Evolutionary conservation across 64 coral and sea anemone genomes (phyloP).

Genomic region (Stichodactyla mertensii): DNA sequence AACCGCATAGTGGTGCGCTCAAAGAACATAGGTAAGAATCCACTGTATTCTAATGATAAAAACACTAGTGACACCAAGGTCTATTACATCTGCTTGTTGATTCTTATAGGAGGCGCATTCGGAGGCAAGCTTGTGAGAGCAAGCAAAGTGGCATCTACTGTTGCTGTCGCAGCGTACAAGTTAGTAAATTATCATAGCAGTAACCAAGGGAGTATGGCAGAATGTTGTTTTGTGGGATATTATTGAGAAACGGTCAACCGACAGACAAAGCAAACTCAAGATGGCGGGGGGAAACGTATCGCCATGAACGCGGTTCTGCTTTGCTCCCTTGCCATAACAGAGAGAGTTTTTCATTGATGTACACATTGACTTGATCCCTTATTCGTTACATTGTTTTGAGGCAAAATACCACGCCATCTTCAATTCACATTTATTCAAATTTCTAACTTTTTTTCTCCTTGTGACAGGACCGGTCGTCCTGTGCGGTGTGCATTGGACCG

Average conservation of each 20-base stretch:
- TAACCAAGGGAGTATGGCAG: not conserved
- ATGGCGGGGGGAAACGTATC: too few relatives aligned
- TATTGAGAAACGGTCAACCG: not conserved
- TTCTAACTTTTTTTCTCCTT: not conserved
- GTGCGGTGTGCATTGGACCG: conserved; percentile 81
- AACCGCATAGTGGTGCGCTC: not conserved
- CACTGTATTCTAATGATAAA: too few relatives aligned
- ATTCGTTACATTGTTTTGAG: too few relatives aligned
- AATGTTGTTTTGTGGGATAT: too few relatives aligned
- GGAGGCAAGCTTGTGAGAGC: not conserved
- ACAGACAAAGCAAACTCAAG: not conserved
- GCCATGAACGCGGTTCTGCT: too few relatives aligned
- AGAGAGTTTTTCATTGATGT: too few relatives aligned
- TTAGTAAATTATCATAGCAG: not conserved
- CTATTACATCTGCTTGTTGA: too few relatives aligned
- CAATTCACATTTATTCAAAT: not conserved
- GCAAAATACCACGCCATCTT: too few relatives aligned
- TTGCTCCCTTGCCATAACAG: too few relatives aligned
- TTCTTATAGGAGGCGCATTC: not conserved
- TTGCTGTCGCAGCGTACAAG: not conserved
- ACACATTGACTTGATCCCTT: too few relatives aligned
- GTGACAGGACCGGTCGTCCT: conserved; percentile 52
- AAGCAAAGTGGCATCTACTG: not conserved
- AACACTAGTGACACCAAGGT: not conserved
- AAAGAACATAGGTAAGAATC: not conserved